Evolutionary conservation across 2,888 invertebrate genomes (phyloP).

Genomic region (Trachelus stipa): DNA sequence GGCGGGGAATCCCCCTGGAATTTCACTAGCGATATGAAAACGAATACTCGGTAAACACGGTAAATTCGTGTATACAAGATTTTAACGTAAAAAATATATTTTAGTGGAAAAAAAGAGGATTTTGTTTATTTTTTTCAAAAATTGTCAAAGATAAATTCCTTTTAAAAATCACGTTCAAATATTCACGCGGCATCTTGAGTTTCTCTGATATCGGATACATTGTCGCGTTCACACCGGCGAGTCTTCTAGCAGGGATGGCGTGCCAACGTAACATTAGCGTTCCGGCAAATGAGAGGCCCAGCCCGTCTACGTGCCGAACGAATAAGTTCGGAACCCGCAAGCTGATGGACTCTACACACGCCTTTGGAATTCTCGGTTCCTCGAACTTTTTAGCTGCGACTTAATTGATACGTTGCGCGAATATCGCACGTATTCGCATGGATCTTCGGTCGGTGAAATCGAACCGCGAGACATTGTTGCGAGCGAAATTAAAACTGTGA

Average conservation of each 20-base stretch:
- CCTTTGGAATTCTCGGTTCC: conserved; percentile 59
- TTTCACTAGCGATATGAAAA: neutral
- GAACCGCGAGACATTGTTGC: neutral
- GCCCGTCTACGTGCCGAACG: conserved; percentile 44
- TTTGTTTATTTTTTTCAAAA: too few species aligned
- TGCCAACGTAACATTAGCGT: conserved; percentile 56
- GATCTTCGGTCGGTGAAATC: neutral
- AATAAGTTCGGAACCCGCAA: conserved; percentile 47
- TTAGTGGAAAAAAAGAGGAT: too few species aligned
- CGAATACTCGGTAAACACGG: neutral
- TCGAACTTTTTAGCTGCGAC: conserved; percentile 49
- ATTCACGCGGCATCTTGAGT: neutral
- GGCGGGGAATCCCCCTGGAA: neutral
- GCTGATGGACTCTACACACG: conserved; percentile 47
- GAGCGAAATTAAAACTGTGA: neutral
- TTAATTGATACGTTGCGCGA: neutral
- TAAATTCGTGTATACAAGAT: neutral
- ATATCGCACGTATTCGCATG: neutral
- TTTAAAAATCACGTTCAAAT: neutral
- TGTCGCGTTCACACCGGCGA: conserved; percentile 55
- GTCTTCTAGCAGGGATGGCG: conserved; percentile 49
- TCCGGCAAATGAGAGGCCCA: conserved; percentile 60
- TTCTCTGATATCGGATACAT: conserved; percentile 27
- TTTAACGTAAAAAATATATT: too few species aligned
- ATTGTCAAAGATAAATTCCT: neutral